Evolutionary conservation across 2,113 vertebrate species (phyloP), one percentile per base, ranked within the genome.

Genomic region (Dinomys branickii): DNA sequence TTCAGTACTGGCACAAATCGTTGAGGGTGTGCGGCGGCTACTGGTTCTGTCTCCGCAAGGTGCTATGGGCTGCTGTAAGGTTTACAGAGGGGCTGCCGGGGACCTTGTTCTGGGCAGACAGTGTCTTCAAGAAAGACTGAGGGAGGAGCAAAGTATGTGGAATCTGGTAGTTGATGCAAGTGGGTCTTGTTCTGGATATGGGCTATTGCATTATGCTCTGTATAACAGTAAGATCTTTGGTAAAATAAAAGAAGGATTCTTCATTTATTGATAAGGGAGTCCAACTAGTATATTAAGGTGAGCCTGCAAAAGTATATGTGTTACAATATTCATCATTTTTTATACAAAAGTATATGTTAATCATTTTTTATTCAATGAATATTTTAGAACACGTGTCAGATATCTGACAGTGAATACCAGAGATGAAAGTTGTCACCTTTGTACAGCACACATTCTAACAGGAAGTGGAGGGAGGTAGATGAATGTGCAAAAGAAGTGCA

Each of bases 381-480:
- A 44, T 87, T 71, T 92, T 85, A 91, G 47, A 94, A 67, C 12
- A 38, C 80, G 12, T 83, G 58, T 81, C 35, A 54, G 59, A 38
- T 80, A 47, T 88, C 91, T 96, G 88, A 67, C 41, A 95, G 7
- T 90, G 56, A 90, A 65, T 88, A 93, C 96, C 61, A 87, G n/a
- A 87, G 44, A 38, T 35, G 35, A 93, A 92, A 84, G 33, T 50
- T 13, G 38, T 75, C 52, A 71, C 61, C 16, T 86, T 93, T 19
- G 24, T 88, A 50, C 20, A 91, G 41, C 17, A 8, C 91, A 86
- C 38, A 75, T 89, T 92, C 33, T 92, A 90, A 38, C 52, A 30
- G 26, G 47, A 28, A 81, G 44, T 2, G 2, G 19, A 93, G 3
- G 22, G 54, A 95, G 38, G 41, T 17, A 91, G 41, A 65, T 54